Percentiles rank a stretch among this genome's conserved stretches.
These are phyloP conservation scores for Anoplius nigerrimus DNA, from an alignment of 2,888 invertebrate species.

Conservation along the genomic window DNA sequence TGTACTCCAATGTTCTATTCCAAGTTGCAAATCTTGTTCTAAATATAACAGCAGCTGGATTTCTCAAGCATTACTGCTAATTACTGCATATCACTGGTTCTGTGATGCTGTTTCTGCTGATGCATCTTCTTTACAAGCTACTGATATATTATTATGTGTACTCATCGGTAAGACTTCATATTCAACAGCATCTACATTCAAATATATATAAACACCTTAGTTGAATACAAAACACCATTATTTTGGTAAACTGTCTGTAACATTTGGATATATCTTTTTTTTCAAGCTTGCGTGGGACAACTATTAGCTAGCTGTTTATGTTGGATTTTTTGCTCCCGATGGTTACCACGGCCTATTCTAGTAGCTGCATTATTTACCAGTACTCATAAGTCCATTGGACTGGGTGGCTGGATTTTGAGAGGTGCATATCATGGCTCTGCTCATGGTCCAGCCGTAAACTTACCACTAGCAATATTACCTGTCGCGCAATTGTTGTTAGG, in stretches of 20 bases:
- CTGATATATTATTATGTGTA: constrained; percentile 69
- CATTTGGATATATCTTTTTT: constrained; percentile 5
- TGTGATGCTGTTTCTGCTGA: constrained; percentile 71
- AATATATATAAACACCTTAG: not conserved
- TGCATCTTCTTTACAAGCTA: constrained; percentile 67
- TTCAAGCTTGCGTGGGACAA: constrained; percentile 69
- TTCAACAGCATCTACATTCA: not conserved
- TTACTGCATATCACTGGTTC: constrained; percentile 71
- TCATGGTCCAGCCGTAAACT: constrained; percentile 67
- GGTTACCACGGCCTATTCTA: constrained; percentile 66
- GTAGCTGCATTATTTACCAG: constrained; percentile 69
- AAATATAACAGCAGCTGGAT: constrained; percentile 62
- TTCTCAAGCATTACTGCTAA: constrained; percentile 61
- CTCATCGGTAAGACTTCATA: constrained; percentile 62
- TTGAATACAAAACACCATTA: not conserved
- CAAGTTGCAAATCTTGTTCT: constrained; percentile 41
- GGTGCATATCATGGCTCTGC: constrained; percentile 70
- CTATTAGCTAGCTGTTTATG: constrained; percentile 67
- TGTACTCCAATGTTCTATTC: constrained; percentile 52
- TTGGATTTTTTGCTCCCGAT: constrained; percentile 68
- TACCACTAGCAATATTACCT: constrained; percentile 70
- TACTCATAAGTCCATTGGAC: constrained; percentile 70
- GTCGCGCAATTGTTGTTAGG: constrained; percentile 70
- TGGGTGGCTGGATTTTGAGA: constrained; percentile 71
- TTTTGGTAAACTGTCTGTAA: not conserved